These are phyloP conservation scores for Saccostrea echinata DNA, from an alignment of 1,140 invertebrate species.

Conservation along the genomic window DNA sequence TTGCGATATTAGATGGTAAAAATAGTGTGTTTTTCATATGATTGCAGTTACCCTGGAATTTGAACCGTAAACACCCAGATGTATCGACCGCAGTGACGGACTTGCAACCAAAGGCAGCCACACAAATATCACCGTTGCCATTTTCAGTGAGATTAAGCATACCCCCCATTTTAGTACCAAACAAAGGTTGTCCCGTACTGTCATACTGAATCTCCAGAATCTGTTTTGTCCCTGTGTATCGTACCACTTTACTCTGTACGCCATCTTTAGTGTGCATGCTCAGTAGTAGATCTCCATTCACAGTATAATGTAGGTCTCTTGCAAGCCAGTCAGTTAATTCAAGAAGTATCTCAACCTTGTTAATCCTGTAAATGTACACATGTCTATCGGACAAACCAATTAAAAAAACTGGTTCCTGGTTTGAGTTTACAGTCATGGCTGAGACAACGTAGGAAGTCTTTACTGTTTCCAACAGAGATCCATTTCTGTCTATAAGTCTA, in stretches of 20 bases:
- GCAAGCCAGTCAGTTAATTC: background rate
- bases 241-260: too few species aligned
- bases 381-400: background rate
- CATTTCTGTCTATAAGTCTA: background rate
- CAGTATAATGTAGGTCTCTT: background rate
- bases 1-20: background rate
- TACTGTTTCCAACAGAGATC: background rate
- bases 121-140: background rate
- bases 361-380: background rate
- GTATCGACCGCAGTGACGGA: too few species aligned
- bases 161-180: too few species aligned
- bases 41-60: background rate
- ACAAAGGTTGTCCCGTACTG: too few species aligned
- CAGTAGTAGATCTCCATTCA: background rate
- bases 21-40: background rate
- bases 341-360: background rate
- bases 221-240: too few species aligned
- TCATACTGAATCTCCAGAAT: too few species aligned
- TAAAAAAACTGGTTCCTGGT: background rate
- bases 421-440: background rate
- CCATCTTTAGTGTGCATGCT: background rate
- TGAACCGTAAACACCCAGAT: background rate
- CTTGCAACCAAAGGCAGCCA: too few species aligned
- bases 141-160: background rate
- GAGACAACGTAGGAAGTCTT: background rate